Evolutionary conservation across 2,113 vertebrate species (phyloP).

Genomic region (Tragelaphus imberbis): DNA sequence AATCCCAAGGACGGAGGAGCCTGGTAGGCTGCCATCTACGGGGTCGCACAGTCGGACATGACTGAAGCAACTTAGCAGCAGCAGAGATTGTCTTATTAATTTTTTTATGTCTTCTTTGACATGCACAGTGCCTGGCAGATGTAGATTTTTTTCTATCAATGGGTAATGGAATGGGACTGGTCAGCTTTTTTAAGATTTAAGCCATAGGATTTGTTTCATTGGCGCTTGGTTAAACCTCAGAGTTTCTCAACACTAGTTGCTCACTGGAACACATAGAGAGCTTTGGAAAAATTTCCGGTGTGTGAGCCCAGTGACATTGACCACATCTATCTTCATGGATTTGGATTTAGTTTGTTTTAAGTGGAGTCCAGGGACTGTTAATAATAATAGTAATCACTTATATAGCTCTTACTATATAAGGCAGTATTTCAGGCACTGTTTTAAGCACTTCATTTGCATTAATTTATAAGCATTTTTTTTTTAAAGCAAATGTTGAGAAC

Average conservation of each 20-base stretch:
- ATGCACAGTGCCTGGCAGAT: not conserved
- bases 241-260: not conserved
- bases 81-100: not conserved
- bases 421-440: not conserved
- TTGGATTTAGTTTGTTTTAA: not conserved
- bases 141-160: not conserved
- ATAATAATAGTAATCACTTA: not conserved
- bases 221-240: not conserved
- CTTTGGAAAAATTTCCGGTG: not conserved
- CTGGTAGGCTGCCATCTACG: too few species aligned
- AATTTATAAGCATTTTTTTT: not conserved
- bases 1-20: too few species aligned
- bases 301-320: not conserved
- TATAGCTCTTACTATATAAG: not conserved
- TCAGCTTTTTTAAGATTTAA: conserved; percentile 13
- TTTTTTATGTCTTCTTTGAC: not conserved
- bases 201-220: not conserved
- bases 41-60: too few species aligned
- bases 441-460: not conserved
- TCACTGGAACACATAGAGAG: not conserved
- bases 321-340: not conserved
- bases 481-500: not conserved
- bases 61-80: too few species aligned
- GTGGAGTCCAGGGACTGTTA: not conserved
- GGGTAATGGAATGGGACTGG: not conserved